Evolutionary conservation across 2,797 vertebrate species (phyloP), one percentile per base, ranked within the genome.

Genomic region (Australoheros facetus): DNA sequence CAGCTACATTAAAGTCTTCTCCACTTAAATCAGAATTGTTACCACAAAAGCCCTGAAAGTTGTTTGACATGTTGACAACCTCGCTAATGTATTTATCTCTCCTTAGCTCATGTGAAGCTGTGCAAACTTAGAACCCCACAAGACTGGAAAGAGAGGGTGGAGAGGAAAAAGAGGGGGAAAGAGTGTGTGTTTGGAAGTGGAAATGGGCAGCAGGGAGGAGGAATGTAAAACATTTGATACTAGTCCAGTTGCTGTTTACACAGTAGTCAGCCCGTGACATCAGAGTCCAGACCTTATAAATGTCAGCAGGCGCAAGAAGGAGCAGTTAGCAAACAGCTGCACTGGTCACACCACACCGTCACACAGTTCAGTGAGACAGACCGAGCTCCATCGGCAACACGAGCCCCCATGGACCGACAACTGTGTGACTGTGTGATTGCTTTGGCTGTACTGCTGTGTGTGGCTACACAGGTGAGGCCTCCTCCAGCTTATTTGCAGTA

Each of bases 171-270:
- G 37, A 37, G 37, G 78, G 71, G 77, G 81, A 81, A 82, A 70
- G 86, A 88, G 83, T 81, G 84, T 78, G 72, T 85, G 90, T 88
- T 78, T 94, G 91, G 87, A 91, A 90, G 87, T 93, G 90, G 93
- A 93, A 94, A 92, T 90, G 87, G 92, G 92, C 89, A 93, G 91
- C 81, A 86, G 87, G 90, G 92, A 93, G 93, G 92, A 95, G 95
- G 96, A 96, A 96, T 96, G 94, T 85, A 88, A 96, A 96, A 93
- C 94, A 96, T 96, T 94, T 93, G 90, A 94, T 94, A 90, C 84
- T 5, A 82, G 70, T 94, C 93, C 92, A 91, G 89, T 77, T 87
- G 79, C 87, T 95, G 95, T 96, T 96, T 96, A 95, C 95, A 94
- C 90, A 84, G 93, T 86, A 92, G 93, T 91, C 94, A 89, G 91